Conservation (phyloP, 2,113 vertebrate species). For the Puntigrus tetrazona region DNA sequence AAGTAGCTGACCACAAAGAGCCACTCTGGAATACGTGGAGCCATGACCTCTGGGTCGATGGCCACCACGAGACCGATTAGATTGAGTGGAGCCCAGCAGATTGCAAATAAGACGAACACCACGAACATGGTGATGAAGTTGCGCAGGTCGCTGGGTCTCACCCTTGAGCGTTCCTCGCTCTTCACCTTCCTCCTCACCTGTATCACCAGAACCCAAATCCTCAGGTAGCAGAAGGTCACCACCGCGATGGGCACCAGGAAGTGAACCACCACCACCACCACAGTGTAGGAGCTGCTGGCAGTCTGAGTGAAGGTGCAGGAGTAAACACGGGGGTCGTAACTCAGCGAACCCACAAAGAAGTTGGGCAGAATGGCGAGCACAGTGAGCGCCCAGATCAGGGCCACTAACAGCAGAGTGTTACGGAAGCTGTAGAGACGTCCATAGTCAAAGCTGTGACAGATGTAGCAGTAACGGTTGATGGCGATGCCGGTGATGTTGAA, state of each 20-base stretch:
- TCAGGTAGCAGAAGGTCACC: conserved; percentile 90
- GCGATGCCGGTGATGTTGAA: conserved; percentile 93
- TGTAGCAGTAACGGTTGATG: conserved; percentile 89
- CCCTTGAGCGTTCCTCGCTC: conserved; percentile 74
- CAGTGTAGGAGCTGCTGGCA: conserved; percentile 83
- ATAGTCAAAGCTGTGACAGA: conserved; percentile 86
- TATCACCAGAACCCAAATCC: conserved; percentile 88
- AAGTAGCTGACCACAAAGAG: conserved; percentile 91
- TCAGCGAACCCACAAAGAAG: conserved; percentile 86
- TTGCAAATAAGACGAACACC: conserved; percentile 89
- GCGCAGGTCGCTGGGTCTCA: conserved; percentile 79
- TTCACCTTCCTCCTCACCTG: conserved; percentile 84
- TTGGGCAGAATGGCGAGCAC: conserved; percentile 84
- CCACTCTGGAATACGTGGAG: conserved; percentile 85
- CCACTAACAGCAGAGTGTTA: conserved; percentile 82
- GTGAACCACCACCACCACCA: conserved; percentile 83
- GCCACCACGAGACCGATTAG: conserved; percentile 87
- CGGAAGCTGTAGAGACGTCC: conserved; percentile 80
- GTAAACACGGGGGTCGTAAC: conserved; percentile 86
- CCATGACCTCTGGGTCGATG: conserved; percentile 79
- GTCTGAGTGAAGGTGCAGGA: conserved; percentile 91
- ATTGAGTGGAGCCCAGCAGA: conserved; percentile 94
- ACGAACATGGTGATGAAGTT: conserved; percentile 94
- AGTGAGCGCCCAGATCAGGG: conserved; percentile 82
- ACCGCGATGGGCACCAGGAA: conserved; percentile 88